phyloP scores from a whole-genome alignment of 2,888 invertebrate genomes.

The Strigamia maritima region DNA sequence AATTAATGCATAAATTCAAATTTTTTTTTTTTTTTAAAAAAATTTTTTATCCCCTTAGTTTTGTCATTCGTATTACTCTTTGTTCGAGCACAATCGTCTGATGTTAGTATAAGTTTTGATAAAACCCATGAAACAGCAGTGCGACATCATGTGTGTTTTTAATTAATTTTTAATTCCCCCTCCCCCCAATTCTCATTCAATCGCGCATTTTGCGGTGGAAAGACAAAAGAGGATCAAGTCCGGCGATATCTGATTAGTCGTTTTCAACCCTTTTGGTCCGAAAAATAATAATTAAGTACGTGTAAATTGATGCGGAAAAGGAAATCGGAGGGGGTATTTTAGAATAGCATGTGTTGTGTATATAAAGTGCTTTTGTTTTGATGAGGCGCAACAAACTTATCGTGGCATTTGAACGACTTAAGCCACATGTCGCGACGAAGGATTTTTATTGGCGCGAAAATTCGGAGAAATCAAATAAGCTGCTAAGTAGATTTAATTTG shows the following conservation, averaged over 20 bases:
- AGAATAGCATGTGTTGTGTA: not conserved
- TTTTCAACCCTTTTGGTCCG: not conserved
- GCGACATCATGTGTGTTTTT: not conserved
- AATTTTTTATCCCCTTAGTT: not conserved
- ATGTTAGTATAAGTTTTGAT: too few relatives aligned
- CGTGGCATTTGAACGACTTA: conserved; percentile 4
- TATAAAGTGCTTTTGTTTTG: not conserved
- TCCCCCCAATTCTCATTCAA: not conserved
- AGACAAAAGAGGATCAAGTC: conserved; percentile 9
- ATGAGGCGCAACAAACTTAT: not conserved
- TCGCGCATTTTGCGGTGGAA: not conserved
- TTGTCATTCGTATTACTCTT: not conserved
- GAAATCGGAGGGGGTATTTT: conserved; percentile 2
- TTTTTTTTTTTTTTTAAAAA: not conserved
- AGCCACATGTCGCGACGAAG: conserved; percentile 9
- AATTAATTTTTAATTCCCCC: conserved; percentile 24
- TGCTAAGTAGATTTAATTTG: conserved; percentile 28
- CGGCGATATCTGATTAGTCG: conserved; percentile 7
- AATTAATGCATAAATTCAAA: too few relatives aligned
- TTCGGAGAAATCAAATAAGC: conserved; percentile 10
- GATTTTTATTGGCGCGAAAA: conserved; percentile 25
- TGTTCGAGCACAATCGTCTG: not conserved
- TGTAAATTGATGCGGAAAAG: not conserved
- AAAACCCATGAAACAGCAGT: not conserved
- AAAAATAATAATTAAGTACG: conserved; percentile 7